Conservation (phyloP, 2,888 invertebrate genomes). For the Lymantria monacha region DNA sequence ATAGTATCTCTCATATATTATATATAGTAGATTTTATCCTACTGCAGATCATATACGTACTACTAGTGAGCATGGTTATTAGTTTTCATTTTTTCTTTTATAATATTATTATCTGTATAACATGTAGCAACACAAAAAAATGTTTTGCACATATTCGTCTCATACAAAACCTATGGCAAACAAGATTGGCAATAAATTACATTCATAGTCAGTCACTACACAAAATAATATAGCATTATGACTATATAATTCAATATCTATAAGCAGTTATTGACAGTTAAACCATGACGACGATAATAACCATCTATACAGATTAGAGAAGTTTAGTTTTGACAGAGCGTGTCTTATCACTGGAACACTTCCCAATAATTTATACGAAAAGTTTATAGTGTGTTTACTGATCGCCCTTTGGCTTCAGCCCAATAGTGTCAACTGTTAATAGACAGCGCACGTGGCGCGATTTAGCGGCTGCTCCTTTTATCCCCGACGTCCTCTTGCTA, state of each 20-base stretch:
- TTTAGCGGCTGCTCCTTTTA: conserved; percentile 61
- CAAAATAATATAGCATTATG: too few species aligned
- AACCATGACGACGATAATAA: not conserved
- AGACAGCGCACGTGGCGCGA: conserved; percentile 74
- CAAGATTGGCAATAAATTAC: too few species aligned
- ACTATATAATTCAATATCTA: not conserved
- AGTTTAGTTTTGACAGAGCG: conserved; percentile 18
- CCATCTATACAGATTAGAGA: not conserved
- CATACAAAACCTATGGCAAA: too few species aligned
- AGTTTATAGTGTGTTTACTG: conserved; percentile 38
- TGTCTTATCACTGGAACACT: conserved; percentile 30
- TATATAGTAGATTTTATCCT: too few species aligned
- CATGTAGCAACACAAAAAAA: too few species aligned
- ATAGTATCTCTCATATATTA: conserved; percentile 5
- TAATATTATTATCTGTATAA: too few species aligned
- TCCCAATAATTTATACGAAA: conserved; percentile 38
- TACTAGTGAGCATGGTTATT: too few species aligned
- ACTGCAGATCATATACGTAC: too few species aligned
- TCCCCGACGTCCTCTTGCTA: conserved; percentile 47
- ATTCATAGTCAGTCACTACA: too few species aligned
- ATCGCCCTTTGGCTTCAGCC: conserved; percentile 60
- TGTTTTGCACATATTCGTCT: too few species aligned
- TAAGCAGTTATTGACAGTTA: not conserved
- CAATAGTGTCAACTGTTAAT: conserved; percentile 76
- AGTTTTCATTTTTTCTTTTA: too few species aligned